These are phyloP conservation scores for Polydrusus pterygomalis DNA, from an alignment of 2,888 invertebrate genomes.

Conservation along the genomic window DNA sequence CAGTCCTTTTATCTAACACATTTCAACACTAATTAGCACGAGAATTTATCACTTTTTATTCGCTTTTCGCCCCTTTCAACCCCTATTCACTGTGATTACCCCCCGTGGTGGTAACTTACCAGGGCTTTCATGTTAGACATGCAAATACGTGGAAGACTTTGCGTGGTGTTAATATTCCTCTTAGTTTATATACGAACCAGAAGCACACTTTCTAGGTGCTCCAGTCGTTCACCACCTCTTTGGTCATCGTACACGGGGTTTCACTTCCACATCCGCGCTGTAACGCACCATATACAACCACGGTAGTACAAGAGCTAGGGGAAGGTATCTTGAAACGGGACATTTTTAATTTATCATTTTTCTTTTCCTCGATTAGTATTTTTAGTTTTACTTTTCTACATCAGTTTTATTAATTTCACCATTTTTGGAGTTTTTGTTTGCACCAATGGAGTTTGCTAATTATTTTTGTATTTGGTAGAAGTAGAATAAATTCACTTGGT, in stretches of 20 bases:
- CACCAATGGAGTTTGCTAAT: no score
- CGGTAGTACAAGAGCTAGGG: constrained; percentile 5
- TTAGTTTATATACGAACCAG: constrained; percentile 68
- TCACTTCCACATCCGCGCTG: constrained; percentile 69
- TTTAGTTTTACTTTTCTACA: no score
- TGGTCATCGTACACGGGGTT: constrained; percentile 62
- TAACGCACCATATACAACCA: constrained; percentile 32
- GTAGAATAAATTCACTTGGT: no score
- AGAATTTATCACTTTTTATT: background rate
- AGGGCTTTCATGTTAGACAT: constrained; percentile 69
- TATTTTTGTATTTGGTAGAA: no score
- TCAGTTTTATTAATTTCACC: no score
- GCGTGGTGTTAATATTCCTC: constrained; percentile 61
- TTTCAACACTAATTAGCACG: background rate
- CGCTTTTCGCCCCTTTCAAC: constrained; percentile 5
- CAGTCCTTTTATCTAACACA: constrained; percentile 14
- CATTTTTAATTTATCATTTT: no score
- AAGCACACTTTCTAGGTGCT: constrained; percentile 68
- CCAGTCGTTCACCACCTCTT: constrained; percentile 64
- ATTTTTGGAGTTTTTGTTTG: no score
- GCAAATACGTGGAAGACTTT: constrained; percentile 71
- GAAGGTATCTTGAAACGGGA: no score
- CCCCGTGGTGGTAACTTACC: constrained; percentile 65
- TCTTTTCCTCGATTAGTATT: no score
- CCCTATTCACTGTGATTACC: background rate